Evolutionary conservation across 2,113 vertebrate genomes (phyloP).

Genomic region (Hemicordylus capensis): DNA sequence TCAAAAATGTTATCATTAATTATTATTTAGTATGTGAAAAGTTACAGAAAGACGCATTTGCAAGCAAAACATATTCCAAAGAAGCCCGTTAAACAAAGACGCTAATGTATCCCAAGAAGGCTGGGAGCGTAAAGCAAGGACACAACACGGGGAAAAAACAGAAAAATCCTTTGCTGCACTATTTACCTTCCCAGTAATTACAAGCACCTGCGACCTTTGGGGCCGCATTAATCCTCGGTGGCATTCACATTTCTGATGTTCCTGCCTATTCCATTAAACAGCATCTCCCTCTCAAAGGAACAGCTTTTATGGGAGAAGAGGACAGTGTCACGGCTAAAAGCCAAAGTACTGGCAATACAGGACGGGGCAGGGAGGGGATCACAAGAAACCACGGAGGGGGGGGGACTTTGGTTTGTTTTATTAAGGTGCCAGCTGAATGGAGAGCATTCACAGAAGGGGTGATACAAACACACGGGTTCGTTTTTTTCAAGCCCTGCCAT

Average conservation of each 20-base stretch:
- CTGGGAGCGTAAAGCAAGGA: background rate
- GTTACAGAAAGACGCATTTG: background rate
- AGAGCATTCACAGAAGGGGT: background rate
- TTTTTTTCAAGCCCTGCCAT: background rate
- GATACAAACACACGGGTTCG: slow-evolving; percentile 16
- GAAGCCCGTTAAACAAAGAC: background rate
- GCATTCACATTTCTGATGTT: background rate
- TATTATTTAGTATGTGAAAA: background rate
- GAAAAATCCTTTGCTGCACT: background rate
- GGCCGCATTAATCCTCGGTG: background rate
- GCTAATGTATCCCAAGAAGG: background rate
- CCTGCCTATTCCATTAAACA: slow-evolving; percentile 9
- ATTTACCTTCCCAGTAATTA: slow-evolving; percentile 10
- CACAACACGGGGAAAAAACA: background rate
- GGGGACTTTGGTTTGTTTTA: background rate
- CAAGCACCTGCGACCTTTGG: slow-evolving; percentile 12
- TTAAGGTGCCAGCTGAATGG: slow-evolving; percentile 11
- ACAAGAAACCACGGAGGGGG: background rate
- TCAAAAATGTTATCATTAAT: background rate
- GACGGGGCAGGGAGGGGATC: background rate
- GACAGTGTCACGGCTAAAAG: background rate
- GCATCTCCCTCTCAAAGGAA: background rate
- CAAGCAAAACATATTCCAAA: slow-evolving; percentile 8
- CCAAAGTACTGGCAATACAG: too few species aligned
- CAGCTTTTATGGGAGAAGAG: slow-evolving; percentile 7